Evolutionary conservation across 2,888 invertebrate genomes (phyloP), one percentile per base, ranked within the genome.

Genomic region (Eumacrocentrus americanus): DNA sequence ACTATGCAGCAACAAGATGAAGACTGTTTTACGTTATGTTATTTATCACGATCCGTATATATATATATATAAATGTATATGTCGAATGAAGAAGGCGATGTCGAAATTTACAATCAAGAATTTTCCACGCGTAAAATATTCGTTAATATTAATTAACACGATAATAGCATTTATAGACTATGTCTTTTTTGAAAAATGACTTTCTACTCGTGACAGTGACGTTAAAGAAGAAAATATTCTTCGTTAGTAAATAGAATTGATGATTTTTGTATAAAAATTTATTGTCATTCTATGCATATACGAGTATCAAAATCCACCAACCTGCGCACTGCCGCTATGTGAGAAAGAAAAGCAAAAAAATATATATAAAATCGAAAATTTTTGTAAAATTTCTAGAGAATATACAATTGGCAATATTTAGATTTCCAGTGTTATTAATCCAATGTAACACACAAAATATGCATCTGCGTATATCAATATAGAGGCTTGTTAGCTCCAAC

Each of bases 311-410:
- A 74, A 76, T 74, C 74, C 16, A 71, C 67, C 69, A 67, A 77
- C 71, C 73, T 77, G 70, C 70, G 75, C 79, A 80, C 79, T 80
- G 80, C 79, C 79, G 75, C 72, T 74, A 73, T 66, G 68, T 74
- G 73, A 44, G 50, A 57, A 60, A 16, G 12, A 40, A 38, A 38
- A 7, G 20, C 1, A 20, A 42, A 7, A 42, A 11, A 7, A n/a
- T 0, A 23, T 3, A n/a, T 4, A 29, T 29, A 46, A 12, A 25
- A n/a, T 44, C 3, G 4, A 18, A 20, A 20, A 25, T 3, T 11
- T 25, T 46, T 46, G 1, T 3, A 20, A 23, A 23, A 23, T 23
- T 3, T 3, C 12, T 23, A n/a, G 4, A 22, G n/a, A 11, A 46
- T 46, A 46, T 46, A 22, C n/a, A n/a, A n/a, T n/a, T n/a, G n/a